phyloP scores from a whole-genome alignment of 37 sponge, comb jelly and placozoan genomes.

The Geodia barretti region DNA sequence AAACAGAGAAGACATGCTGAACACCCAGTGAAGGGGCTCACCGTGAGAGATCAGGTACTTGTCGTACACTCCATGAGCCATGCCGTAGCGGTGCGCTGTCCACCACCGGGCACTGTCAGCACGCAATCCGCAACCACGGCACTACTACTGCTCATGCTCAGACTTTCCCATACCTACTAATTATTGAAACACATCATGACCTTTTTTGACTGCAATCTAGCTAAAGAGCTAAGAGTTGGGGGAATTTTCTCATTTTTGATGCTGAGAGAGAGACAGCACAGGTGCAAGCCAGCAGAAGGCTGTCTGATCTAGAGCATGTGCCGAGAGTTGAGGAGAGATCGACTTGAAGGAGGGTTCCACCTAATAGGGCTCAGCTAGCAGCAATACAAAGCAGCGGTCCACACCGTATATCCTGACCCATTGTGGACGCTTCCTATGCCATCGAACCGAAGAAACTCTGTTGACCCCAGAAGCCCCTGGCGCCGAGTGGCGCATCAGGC shows the following conservation, averaged over 20 bases:
- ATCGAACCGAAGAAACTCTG: conserved; percentile 7
- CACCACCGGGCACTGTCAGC: too few species aligned
- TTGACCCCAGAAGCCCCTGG: background rate
- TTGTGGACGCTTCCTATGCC: conserved; percentile 10
- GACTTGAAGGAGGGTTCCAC: too few species aligned
- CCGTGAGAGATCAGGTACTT: conserved; percentile 46
- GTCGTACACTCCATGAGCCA: conserved; percentile 30
- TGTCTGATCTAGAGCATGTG: too few species aligned
- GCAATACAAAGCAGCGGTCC: too few species aligned
- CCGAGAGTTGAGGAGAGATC: too few species aligned
- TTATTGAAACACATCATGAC: too few species aligned
- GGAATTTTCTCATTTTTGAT: background rate
- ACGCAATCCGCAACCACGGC: too few species aligned
- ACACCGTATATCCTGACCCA: conserved; percentile 10
- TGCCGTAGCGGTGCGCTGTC: conserved; percentile 18
- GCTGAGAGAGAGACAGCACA: background rate
- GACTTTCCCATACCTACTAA: too few species aligned
- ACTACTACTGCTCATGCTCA: too few species aligned
- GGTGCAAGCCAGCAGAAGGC: background rate
- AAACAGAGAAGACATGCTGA: too few species aligned
- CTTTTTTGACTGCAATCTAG: background rate
- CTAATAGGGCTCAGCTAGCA: too few species aligned
- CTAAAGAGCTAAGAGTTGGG: background rate
- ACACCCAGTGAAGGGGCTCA: too few species aligned
- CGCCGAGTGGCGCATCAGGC: background rate